Evolutionary conservation across 2,113 vertebrate genomes (phyloP).

Genomic region (Actenoides hombroni): DNA sequence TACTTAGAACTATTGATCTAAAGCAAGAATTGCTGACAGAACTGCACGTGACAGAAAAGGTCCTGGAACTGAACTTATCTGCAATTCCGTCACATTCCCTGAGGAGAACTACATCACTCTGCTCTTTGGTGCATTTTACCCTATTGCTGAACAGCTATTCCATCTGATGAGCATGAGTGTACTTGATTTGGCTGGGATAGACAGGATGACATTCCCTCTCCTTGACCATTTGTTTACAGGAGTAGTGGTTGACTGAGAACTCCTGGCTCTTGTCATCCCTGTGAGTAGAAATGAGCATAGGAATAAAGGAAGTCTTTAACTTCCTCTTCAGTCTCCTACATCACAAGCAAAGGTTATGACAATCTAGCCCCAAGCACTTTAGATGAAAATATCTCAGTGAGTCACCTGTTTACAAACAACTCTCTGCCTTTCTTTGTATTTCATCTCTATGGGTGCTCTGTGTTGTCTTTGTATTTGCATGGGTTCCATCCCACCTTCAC

Average conservation of each 20-base stretch:
- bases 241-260: not conserved
- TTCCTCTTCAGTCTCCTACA: not conserved
- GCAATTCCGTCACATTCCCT: not conserved
- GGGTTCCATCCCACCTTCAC: not conserved
- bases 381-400: not conserved
- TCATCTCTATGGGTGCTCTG: not conserved
- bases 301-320: not conserved
- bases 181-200: not conserved
- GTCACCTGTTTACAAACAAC: conserved; percentile 25
- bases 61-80: not conserved
- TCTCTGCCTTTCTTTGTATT: not conserved
- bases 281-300: conserved; percentile 1
- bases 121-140: not conserved
- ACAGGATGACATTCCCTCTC: not conserved
- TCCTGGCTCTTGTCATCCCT: not conserved
- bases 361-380: not conserved
- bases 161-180: not conserved
- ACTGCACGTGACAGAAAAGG: not conserved
- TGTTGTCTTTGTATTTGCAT: not conserved
- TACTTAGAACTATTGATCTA: not conserved
- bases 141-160: not conserved
- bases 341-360: not conserved
- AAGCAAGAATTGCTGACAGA: not conserved
- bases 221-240: not conserved
- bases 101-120: not conserved